Conservation (phyloP, 2,797 vertebrate genomes). For the Nasua narica region DNA sequence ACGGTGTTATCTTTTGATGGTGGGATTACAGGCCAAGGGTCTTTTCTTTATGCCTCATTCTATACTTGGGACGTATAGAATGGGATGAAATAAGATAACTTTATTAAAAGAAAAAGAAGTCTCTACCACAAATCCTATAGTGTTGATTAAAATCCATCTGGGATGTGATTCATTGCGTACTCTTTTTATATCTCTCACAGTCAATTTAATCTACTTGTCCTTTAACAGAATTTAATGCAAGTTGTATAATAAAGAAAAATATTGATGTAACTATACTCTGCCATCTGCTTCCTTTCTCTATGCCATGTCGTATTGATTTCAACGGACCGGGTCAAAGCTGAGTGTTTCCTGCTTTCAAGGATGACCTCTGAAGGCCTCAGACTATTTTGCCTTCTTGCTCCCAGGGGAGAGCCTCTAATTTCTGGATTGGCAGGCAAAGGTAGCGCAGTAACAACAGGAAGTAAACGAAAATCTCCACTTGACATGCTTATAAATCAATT, state of each 20-base stretch:
- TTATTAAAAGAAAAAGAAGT: constrained; percentile 22
- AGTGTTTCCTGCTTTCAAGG: constrained; percentile 69
- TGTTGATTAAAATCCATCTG: constrained; percentile 33
- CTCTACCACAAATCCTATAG: background rate
- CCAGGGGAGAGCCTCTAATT: background rate
- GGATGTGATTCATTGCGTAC: background rate
- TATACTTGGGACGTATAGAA: background rate
- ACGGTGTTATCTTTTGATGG: background rate
- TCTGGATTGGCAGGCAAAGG: constrained; percentile 36
- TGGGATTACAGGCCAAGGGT: background rate
- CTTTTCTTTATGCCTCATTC: background rate
- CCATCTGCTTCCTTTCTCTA: constrained; percentile 52
- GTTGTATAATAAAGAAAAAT: constrained; percentile 60
- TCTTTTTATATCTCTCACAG: background rate
- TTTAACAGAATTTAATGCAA: constrained; percentile 53
- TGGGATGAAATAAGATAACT: background rate
- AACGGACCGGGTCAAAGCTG: constrained; percentile 59
- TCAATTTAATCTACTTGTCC: constrained; percentile 45
- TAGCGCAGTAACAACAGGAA: constrained; percentile 58
- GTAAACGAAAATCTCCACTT: constrained; percentile 54
- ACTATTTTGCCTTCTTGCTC: background rate
- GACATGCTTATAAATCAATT: constrained; percentile 59
- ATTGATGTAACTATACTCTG: constrained; percentile 1
- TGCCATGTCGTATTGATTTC: constrained; percentile 49
- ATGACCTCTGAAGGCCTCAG: constrained; percentile 34